A percentile compares a stretch with the other conserved stretches of the same genome.
Conservation (phyloP, 2,888 invertebrate species). For the Leucozona laternaria region DNA sequence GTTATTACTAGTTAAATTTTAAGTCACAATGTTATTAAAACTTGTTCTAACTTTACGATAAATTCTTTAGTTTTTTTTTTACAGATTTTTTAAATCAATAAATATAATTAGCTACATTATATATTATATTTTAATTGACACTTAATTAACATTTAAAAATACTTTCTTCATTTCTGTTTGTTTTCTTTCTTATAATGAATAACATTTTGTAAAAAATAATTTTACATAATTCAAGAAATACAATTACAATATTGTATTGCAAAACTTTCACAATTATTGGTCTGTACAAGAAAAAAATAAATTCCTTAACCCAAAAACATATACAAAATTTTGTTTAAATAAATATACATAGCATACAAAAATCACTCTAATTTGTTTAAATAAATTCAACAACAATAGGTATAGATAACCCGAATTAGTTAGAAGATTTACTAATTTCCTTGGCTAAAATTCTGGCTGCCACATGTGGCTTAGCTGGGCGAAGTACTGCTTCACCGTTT, state of each 20-base stretch:
- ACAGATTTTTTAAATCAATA: slow-evolving; percentile 36
- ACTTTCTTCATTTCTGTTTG: slow-evolving; percentile 12
- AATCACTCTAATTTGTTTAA: slow-evolving; percentile 43
- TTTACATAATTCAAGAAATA: slow-evolving; percentile 17
- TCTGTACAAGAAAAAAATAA: slow-evolving; percentile 49
- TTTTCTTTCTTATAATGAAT: slow-evolving; percentile 8
- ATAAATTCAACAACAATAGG: slow-evolving; percentile 43
- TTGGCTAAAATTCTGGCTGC: slow-evolving; percentile 86
- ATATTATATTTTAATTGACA: slow-evolving; percentile 54
- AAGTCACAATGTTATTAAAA: slow-evolving; percentile 15
- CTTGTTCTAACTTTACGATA: slow-evolving; percentile 9
- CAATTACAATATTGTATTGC: slow-evolving; percentile 28
- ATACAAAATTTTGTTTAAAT: slow-evolving; percentile 47
- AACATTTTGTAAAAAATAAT: slow-evolving; percentile 45
- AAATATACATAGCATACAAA: slow-evolving; percentile 58
- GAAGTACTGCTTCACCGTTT: slow-evolving; percentile 87
- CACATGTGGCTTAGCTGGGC: slow-evolving; percentile 87
- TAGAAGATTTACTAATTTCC: slow-evolving; percentile 79
- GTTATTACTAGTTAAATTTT: slow-evolving; percentile 19
- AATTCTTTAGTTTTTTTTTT: not conserved
- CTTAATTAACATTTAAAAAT: slow-evolving; percentile 52
- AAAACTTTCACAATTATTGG: slow-evolving; percentile 32
- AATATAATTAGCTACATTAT: slow-evolving; percentile 65
- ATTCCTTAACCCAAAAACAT: slow-evolving; percentile 46
- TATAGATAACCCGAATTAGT: slow-evolving; percentile 1